phyloP scores from a whole-genome alignment of 2,888 invertebrate species.

The Acholoe squamosa region DNA sequence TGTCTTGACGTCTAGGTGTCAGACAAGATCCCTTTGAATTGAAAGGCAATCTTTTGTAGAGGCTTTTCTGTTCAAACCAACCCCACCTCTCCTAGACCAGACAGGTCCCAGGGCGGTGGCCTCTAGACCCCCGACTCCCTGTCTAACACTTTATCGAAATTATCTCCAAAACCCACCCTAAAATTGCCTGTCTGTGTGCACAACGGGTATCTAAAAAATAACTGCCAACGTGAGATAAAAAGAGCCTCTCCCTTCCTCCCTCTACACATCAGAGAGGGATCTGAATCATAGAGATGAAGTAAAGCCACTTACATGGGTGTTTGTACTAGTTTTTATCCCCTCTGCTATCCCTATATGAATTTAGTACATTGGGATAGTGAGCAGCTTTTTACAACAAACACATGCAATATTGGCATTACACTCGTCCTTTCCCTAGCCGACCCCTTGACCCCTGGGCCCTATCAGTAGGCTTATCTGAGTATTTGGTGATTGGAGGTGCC shows the following conservation, averaged over 20 bases:
- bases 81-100: neutral
- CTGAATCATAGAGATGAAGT: neutral
- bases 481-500: slow-evolving; percentile 2
- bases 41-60: slow-evolving; percentile 46
- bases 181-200: slow-evolving; percentile 27
- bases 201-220: neutral
- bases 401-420: slow-evolving; percentile 30
- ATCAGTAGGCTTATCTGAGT: slow-evolving; percentile 21
- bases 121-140: neutral
- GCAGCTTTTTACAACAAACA: neutral
- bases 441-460: neutral
- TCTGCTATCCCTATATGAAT: neutral
- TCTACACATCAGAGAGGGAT: neutral
- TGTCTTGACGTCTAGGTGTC: slow-evolving; percentile 36
- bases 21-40: slow-evolving; percentile 43
- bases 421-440: neutral
- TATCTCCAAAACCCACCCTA: slow-evolving; percentile 30
- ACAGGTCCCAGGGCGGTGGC: slow-evolving; percentile 33
- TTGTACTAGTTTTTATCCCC: neutral
- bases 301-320: neutral
- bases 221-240: neutral
- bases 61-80: neutral
- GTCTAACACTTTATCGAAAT: slow-evolving; percentile 31
- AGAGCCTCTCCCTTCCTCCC: neutral
- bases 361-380: neutral